These are phyloP conservation scores for Tiliacea aurago DNA, from an alignment of 2,888 invertebrate species.

Conservation along the genomic window DNA sequence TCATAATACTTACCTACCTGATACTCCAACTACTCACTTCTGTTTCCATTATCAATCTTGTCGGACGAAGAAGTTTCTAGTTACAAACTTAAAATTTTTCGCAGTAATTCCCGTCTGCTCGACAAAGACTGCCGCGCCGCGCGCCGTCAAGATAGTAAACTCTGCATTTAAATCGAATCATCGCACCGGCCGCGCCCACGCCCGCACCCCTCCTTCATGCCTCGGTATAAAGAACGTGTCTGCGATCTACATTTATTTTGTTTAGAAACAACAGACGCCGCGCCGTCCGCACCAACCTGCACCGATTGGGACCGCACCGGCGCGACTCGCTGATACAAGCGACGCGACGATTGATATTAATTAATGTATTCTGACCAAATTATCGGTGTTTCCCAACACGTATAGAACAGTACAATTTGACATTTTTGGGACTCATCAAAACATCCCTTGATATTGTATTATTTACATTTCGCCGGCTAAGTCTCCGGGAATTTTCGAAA, in stretches of 20 bases:
- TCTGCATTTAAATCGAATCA: conserved; percentile 58
- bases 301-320: too few relatives aligned
- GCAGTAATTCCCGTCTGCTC: conserved; percentile 6
- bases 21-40: not conserved
- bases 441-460: conserved; percentile 72
- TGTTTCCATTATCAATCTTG: not conserved
- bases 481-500: conserved; percentile 70
- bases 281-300: not conserved
- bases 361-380: conserved; percentile 32
- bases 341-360: conserved; percentile 6
- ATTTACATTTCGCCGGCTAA: conserved; percentile 71
- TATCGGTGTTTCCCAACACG: conserved; percentile 24
- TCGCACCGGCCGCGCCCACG: conserved; percentile 20
- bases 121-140: conserved; percentile 8
- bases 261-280: conserved; percentile 33
- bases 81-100: not conserved
- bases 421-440: conserved; percentile 58
- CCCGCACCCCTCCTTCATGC: conserved; percentile 8
- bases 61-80: not conserved
- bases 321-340: conserved; percentile 1
- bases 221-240: conserved; percentile 27
- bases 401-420: conserved; percentile 45
- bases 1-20: not conserved
- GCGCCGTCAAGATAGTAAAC: conserved; percentile 25
- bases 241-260: conserved; percentile 45